Evolutionary conservation across 2,113 vertebrate genomes (phyloP), one percentile per base, ranked within the genome.

Genomic region (Tachuris rubrigastra): DNA sequence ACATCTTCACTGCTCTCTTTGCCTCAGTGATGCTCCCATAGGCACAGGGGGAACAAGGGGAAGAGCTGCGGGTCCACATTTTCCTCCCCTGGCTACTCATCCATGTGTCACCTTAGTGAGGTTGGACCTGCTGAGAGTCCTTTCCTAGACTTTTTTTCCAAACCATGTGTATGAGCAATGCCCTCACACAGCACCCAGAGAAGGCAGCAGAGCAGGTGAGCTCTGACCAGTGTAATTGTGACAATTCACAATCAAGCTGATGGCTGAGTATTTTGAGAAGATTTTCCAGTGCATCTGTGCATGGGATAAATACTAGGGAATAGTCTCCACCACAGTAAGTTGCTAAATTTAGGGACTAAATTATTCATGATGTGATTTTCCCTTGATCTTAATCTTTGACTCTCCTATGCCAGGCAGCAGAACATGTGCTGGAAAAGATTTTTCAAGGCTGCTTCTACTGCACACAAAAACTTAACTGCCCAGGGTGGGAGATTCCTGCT

Each of bases 321-420:
- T 28, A n/a, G 74, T 87, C 91, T 91, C 87, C 1, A 8, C 81
- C 81, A 79, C 81, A 91, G 58, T 18, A n/a, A 89, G 92, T 76
- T 75, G 87, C 69, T 94, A 89, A 87, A 90, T 91, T 85, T 73
- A 78, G 87, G 72, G 62, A 68, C 44, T 97, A 79, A 94, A 95
- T 97, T 96, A 94, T 97, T 94, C 85, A 95, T 82, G 30, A 81
- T 84, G 31, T 63, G 91, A 87, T 91, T 93, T 84, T 91, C 73
- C 85, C 87, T 67, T 85, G 84, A 95, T 96, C 84, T 84, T 91
- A 92, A 89, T 94, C 95, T 93, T 92, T 89, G 93, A 74, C 96
- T 96, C 59, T 81, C 60, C 56, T 71, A 10, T 50, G 47, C 73
- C 84, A 96, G 84, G 75, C 87, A 95, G 87, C 77, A 85, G 74